Conservation (phyloP, 2,797 vertebrate genomes). For the Malacoctenus gilli region DNA sequence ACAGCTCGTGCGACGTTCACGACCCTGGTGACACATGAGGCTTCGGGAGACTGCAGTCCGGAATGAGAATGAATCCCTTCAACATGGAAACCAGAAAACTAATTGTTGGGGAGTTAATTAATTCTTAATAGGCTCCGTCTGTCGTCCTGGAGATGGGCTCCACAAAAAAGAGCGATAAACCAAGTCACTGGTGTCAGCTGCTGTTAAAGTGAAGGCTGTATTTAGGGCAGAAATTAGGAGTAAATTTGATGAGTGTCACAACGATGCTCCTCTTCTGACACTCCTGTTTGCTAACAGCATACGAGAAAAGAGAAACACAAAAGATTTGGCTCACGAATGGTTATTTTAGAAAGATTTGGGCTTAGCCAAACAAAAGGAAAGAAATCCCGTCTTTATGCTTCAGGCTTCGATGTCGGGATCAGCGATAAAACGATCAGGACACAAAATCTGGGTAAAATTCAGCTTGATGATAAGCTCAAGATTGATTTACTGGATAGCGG, state of each 20-base stretch:
- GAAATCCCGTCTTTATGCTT: no score
- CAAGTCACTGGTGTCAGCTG: constrained; percentile 48
- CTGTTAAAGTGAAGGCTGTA: constrained; percentile 36
- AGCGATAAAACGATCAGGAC: no score
- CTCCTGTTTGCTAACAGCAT: neutral
- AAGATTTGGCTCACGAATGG: no score
- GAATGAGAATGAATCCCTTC: constrained; percentile 53
- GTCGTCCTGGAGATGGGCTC: constrained; percentile 40
- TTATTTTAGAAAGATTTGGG: no score
- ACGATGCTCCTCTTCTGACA: constrained; percentile 17
- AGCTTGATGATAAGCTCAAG: no score
- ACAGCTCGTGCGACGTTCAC: constrained; percentile 23
- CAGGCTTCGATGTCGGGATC: no score
- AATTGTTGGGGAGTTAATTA: constrained; percentile 62
- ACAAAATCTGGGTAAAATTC: no score
- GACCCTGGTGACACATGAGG: constrained; percentile 35
- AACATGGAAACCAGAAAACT: constrained; percentile 44
- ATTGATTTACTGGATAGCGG: no score
- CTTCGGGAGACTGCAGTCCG: constrained; percentile 27
- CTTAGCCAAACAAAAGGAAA: no score
- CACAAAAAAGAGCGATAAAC: constrained; percentile 46
- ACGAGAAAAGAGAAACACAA: constrained; percentile 14
- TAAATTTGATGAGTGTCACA: constrained; percentile 28
- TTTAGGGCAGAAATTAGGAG: constrained; percentile 35
- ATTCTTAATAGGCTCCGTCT: constrained; percentile 62